Percentiles rank a stretch among this genome's conserved stretches.
phyloP scores from a whole-genome alignment of 2,113 vertebrate species.

The Panthera tigris region DNA sequence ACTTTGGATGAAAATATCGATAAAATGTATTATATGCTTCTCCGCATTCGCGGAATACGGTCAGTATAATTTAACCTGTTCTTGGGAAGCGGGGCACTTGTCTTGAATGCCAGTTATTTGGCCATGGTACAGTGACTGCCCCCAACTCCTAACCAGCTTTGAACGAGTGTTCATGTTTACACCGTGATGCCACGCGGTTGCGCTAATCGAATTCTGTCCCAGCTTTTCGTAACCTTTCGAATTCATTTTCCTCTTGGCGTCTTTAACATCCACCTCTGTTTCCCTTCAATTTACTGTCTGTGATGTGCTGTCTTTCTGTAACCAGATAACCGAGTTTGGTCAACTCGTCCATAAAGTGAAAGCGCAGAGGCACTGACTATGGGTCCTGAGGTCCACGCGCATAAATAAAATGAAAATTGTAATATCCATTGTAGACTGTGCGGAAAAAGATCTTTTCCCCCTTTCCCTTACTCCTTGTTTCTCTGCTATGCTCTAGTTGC shows the following conservation, averaged over 20 bases:
- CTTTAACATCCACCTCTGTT: not conserved
- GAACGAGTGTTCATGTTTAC: not conserved
- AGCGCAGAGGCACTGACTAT: not conserved
- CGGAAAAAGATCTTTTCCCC: not conserved
- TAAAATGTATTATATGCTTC: not conserved
- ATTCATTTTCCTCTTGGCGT: not conserved
- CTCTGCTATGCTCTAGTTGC: not conserved
- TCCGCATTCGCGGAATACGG: not conserved
- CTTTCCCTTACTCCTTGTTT: not conserved
- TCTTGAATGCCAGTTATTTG: not conserved
- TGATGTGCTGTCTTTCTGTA: not conserved
- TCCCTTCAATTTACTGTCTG: not conserved
- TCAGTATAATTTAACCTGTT: not conserved
- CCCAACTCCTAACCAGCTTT: not conserved
- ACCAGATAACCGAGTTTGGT: not conserved
- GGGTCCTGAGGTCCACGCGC: not conserved
- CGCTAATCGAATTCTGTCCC: not conserved
- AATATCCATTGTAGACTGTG: not conserved
- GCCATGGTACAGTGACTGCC: not conserved
- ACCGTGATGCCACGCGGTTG: too few relatives aligned
- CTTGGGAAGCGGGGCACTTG: not conserved
- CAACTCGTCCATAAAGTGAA: not conserved
- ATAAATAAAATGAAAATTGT: not conserved
- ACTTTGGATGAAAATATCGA: not conserved
- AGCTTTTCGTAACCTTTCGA: not conserved